Evolutionary conservation across 2,113 vertebrate genomes (phyloP).

Genomic region (Podarcis muralis): DNA sequence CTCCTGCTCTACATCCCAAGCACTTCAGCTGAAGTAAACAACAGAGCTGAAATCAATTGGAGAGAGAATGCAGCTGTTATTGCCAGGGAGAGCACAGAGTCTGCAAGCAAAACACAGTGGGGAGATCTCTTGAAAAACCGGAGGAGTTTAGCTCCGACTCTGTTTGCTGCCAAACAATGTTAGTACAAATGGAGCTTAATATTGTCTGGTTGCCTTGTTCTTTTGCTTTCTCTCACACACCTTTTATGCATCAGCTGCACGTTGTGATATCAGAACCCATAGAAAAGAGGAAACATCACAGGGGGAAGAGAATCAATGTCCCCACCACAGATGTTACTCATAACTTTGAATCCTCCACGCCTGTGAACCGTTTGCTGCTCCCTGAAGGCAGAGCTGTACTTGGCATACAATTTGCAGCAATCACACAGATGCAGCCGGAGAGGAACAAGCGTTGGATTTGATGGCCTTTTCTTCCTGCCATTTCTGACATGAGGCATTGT

Average conservation of each 20-base stretch:
- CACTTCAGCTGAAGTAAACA: not conserved
- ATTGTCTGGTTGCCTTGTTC: constrained; percentile 1
- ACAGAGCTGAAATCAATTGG: constrained; percentile 8
- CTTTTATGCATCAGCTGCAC: not conserved
- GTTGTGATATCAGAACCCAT: not conserved
- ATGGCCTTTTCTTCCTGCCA: not conserved
- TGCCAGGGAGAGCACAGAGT: not conserved
- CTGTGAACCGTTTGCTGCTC: not conserved
- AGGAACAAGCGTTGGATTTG: not conserved
- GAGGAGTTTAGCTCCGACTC: not conserved
- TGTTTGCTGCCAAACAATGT: not conserved
- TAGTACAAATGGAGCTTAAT: constrained; percentile 13
- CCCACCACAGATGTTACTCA: constrained; percentile 13
- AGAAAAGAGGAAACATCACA: constrained; percentile 4
- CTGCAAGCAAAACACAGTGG: constrained; percentile 4
- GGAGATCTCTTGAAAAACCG: not conserved
- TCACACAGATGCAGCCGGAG: not conserved
- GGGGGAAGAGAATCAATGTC: constrained; percentile 3
- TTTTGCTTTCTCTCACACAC: not conserved
- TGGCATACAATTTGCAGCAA: not conserved
- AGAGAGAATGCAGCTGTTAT: not conserved
- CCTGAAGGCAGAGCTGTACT: not conserved
- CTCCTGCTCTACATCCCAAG: not conserved
- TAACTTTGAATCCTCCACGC: constrained; percentile 3
- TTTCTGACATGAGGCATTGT: not conserved